Base-by-base conservation (phyloP, 2,797 vertebrate genomes). In the Labeo calbasu region DNA sequence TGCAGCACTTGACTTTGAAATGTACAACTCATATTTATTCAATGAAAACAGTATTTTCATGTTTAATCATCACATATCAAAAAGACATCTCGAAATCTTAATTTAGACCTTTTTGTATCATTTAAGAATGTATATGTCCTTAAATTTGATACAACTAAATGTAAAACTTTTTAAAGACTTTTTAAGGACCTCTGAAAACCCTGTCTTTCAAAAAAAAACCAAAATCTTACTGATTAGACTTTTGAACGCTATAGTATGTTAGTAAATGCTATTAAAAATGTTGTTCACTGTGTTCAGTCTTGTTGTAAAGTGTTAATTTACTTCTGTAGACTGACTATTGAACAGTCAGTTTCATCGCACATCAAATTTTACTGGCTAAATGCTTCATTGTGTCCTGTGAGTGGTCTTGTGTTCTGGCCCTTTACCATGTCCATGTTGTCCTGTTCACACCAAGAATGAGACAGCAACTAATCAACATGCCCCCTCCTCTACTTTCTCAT, bases 401-500 rank as follows among this genome's bases (percentile, higher is more conserved):
- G 61, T 69, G 73, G 73, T 57, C 69, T 61, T 50, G 14, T 83
- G 68, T 78, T 63, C 71, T 69, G 69, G 8, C 48, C 36, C 28
- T 53, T 86, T 61, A 28, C 53, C 19, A 12, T 79, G 66, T 40
- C 53, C 43, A 40, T 51, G 76, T 51, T 84, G 65, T 71, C 57
- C 66, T 36, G 53, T 53, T 72, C 79, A 77, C 32, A 48, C 46
- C 69, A 57, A 61, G 73, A 87, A 61, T 77, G 28, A 84, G 68
- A 84, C 55, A 36, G 78, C 70, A 73, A 81, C 82, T 79, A 84
- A 84, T 77, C 73, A 77, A 86, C 75, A 87, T 84, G 76, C 76
- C 81, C 83, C 53, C 77, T 90, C 78, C 79, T 87, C 89, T 89
- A 88, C 88, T 91, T 92, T 91, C 85, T 93, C 90, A 83, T 86